Evolutionary conservation across 2,888 invertebrate genomes (phyloP), one percentile per base, ranked within the genome.

Genomic region (Habrosyne pyritoides): DNA sequence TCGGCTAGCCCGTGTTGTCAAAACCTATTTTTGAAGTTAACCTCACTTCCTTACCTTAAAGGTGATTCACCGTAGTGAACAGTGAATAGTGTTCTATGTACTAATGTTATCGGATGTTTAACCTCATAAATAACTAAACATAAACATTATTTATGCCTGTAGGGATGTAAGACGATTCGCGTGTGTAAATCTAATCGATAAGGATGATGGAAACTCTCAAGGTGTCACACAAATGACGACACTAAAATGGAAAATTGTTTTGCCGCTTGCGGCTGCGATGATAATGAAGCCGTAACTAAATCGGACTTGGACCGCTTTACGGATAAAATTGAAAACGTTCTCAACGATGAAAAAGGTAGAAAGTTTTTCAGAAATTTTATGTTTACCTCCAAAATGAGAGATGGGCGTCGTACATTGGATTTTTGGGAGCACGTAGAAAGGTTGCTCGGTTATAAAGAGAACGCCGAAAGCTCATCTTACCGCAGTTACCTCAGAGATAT

Each of bases 231-330:
- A 79, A 78, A 85, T 83, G 79, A 79, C 42, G 18, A 42, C 62
- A 73, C 56, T 71, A 87, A 75, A 72, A 92, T 92, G 93, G 91
- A 89, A 77, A 86, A 89, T 71, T 93, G 93, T 85, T 91, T 92
- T 64, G 83, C 79, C 61, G 87, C 86, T 52, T 93, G 91, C 77
- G 87, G 91, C 71, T 92, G 91, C 75, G 88, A 89, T 63, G 85
- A 87, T 63, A 78, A 80, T 52, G 89, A 89, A 75, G 85, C 87
- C 53, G 76, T 92, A 57, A 89, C 89, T 47, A 89, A 86, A 73
- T 82, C 90, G 7, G 93, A 93, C 69, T 86, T 93, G 64, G 93
- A 93, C 69, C 87, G 92, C 46, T 93, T 84, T 64, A 92, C 93
- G 55, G 93, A 93, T 67, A 90, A 83, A 77, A 90, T 93, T 64